Evolutionary conservation across 2,113 vertebrate species (phyloP), one percentile per base, ranked within the genome.

Genomic region (Albula goreensis): DNA sequence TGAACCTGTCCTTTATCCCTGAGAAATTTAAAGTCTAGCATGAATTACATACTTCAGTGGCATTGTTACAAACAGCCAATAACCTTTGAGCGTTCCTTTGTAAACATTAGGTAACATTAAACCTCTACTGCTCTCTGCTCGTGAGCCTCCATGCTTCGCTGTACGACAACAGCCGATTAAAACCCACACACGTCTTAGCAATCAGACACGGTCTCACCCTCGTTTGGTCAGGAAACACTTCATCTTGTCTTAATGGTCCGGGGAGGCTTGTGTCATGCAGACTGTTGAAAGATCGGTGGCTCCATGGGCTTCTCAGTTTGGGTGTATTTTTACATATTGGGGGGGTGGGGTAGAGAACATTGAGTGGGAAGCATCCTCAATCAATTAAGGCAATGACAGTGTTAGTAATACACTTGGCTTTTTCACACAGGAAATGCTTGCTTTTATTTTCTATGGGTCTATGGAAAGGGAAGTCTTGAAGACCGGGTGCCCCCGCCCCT

Each of bases 361-460:
- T 70, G 70, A 74, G 70, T 74, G 70, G 70, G 70, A n/a, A 7
- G 70, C n/a, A 74, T 74, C 70, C n/a, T 74, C 70, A 25, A 74
- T 31, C 70, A 74, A 22, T 74, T 74, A n/a, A 31, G 70, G 22
- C 70, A 74, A 22, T 74, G 70, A 31, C 70, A 74, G 5, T 74
- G 70, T 74, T 74, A 66, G 60, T 60, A 70, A 70, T 70, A 70
- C 4, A n/a, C 63, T 70, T 70, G 63, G 9, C 70, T 31, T 31
- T 74, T 74, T 74, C 70, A 74, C n/a, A 74, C 10, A 74, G 70
- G 70, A 74, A 74, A 74, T 74, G n/a, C n/a, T 25, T 74, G 70
- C n/a, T 56, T 9, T 56, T 56, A 31, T 74, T 22, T 10, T 74
- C 70, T 25, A 74, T 74, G 22, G n/a, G 7, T 56, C 12, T 56